Evolutionary conservation across 2,113 vertebrate genomes (phyloP).

Genomic region (Callocephalon fimbriatum): DNA sequence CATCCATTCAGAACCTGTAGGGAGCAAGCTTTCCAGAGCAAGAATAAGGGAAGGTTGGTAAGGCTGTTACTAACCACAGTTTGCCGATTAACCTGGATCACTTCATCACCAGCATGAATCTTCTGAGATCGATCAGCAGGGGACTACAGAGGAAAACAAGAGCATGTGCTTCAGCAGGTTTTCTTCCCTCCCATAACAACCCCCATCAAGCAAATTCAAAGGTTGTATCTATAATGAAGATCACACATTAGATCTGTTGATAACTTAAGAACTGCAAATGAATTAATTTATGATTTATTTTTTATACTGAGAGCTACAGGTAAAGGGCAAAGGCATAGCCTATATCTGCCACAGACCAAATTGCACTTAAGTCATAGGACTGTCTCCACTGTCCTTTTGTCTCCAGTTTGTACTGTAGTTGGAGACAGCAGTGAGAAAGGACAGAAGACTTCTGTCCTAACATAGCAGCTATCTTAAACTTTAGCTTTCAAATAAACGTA

Average conservation of each 20-base stretch:
- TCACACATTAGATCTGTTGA: not conserved
- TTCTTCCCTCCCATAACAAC: not conserved
- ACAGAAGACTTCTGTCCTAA: not conserved
- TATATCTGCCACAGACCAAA: not conserved
- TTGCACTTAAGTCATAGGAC: not conserved
- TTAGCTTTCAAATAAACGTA: not conserved
- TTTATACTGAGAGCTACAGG: not conserved
- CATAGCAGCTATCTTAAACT: not conserved
- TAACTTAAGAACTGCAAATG: not conserved
- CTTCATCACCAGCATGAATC: constrained; percentile 97
- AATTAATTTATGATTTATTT: not conserved
- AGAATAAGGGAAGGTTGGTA: not conserved
- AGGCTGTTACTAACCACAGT: constrained; percentile 88
- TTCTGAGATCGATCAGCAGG: constrained; percentile 92
- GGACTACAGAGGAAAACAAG: constrained; percentile 79
- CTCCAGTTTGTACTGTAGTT: not conserved
- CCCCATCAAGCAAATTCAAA: not conserved
- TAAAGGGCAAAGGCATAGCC: not conserved
- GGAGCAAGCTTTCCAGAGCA: not conserved
- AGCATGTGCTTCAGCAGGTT: not conserved
- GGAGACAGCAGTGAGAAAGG: not conserved
- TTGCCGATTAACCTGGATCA: constrained; percentile 92
- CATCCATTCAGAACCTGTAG: not conserved
- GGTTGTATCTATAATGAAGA: not conserved
- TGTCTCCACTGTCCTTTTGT: not conserved